Conservation (phyloP, 2,113 vertebrate genomes). For the Columba livia region DNA sequence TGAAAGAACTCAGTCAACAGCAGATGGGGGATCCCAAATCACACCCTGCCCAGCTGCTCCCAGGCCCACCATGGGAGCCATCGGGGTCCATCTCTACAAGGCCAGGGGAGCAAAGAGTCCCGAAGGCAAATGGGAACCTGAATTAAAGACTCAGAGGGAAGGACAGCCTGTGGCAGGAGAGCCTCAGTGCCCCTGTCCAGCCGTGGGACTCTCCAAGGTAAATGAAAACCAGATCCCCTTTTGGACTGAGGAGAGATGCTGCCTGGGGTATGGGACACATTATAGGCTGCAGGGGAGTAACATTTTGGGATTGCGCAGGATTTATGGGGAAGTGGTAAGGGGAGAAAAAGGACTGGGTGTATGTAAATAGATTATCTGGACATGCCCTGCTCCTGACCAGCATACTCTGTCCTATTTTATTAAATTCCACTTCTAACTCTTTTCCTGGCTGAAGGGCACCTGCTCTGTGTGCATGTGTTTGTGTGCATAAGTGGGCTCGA, state of each 20-base stretch:
- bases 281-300: background rate
- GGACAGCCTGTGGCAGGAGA: background rate
- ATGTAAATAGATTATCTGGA: background rate
- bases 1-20: background rate
- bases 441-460: background rate
- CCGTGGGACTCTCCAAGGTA: background rate
- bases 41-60: background rate
- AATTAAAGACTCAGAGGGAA: background rate
- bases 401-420: background rate
- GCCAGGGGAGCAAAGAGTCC: too few species aligned
- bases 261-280: background rate
- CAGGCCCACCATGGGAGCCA: background rate
- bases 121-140: background rate
- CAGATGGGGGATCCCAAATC: background rate
- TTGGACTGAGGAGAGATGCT: background rate
- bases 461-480: background rate
- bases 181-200: background rate
- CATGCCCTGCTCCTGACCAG: background rate
- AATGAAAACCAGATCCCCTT: background rate
- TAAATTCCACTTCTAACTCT: background rate
- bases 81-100: background rate
- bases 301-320: background rate
- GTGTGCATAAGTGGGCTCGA: background rate
- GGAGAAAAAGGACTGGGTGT: background rate
- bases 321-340: background rate